A percentile compares a stretch with the other conserved stretches of the same genome.
Evolutionary conservation across 2,113 vertebrate species (phyloP).

Genomic region (Cardinalis cardinalis): DNA sequence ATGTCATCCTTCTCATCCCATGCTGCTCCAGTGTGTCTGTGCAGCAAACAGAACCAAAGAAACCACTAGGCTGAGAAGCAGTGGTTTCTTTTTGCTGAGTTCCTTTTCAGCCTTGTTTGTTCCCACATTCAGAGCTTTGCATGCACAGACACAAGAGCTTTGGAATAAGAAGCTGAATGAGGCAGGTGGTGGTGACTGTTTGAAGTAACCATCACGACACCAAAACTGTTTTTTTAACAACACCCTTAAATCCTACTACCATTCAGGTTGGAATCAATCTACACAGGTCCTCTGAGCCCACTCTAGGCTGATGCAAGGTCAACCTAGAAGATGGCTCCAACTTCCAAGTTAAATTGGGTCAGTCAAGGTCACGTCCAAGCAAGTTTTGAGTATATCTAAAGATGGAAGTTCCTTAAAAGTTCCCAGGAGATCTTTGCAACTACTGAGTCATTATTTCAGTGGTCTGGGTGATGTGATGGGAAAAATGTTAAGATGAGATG

Average conservation of each 20-base stretch:
- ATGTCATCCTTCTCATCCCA: neutral
- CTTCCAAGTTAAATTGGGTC: neutral
- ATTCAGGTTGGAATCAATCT: neutral
- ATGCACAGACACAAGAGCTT: neutral
- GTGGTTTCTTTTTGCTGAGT: neutral
- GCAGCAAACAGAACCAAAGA: neutral
- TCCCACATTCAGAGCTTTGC: neutral
- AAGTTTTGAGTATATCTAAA: neutral
- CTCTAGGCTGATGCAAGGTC: neutral
- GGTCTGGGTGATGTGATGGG: neutral
- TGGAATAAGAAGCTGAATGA: neutral
- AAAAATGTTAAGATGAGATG: neutral
- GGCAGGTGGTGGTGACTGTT: neutral
- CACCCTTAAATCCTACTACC: neutral
- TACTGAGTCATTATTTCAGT: neutral
- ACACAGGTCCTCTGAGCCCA: neutral
- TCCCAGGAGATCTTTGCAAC: neutral
- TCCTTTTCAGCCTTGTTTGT: neutral
- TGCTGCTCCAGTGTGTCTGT: neutral
- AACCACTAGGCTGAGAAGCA: neutral
- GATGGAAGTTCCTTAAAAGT: neutral
- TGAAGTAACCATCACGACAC: neutral
- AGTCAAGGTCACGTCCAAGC: neutral
- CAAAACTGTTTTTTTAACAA: neutral
- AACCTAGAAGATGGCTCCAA: neutral